A percentile compares a stretch with the other conserved stretches of the same genome.
phyloP scores from a whole-genome alignment of 2,888 invertebrate species.

The Acanthococcus lagerstroemiae region DNA sequence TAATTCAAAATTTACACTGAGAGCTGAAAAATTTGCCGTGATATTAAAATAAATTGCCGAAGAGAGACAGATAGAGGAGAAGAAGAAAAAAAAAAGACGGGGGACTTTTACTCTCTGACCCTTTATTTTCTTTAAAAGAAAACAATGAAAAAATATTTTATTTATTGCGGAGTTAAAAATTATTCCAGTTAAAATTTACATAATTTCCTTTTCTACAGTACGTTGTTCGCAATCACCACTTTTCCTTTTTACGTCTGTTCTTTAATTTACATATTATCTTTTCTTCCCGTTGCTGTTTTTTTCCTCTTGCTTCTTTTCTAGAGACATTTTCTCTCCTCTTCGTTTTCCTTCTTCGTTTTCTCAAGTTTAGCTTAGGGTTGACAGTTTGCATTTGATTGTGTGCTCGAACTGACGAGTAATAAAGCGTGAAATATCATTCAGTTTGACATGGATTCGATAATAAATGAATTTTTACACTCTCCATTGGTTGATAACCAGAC shows the following conservation, averaged over 20 bases:
- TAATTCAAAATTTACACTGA: background rate
- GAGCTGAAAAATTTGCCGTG: background rate
- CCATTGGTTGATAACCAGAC: too few relatives aligned
- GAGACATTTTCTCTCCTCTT: too few relatives aligned
- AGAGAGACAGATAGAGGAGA: background rate
- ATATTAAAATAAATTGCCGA: slow-evolving; percentile 14
- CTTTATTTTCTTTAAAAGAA: slow-evolving; percentile 7
- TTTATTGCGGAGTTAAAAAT: slow-evolving; percentile 17
- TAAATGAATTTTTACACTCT: background rate
- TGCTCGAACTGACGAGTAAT: background rate
- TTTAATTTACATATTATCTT: background rate
- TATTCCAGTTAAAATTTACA: slow-evolving; percentile 25
- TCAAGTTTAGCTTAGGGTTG: too few relatives aligned
- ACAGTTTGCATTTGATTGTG: background rate
- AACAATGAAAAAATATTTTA: slow-evolving; percentile 23
- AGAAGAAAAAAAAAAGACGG: too few relatives aligned
- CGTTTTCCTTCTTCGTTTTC: background rate
- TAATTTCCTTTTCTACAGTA: slow-evolving; percentile 12
- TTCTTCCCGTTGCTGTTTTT: background rate
- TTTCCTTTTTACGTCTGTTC: background rate
- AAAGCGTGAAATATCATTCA: background rate
- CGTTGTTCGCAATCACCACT: slow-evolving; percentile 14
- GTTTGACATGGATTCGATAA: background rate
- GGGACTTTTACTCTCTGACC: slow-evolving; percentile 4
- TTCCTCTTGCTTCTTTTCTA: background rate